Percentiles rank a stretch among this genome's conserved stretches.
phyloP scores from a whole-genome alignment of 2,888 invertebrate genomes.

The Caenorhabditis sp. region DNA sequence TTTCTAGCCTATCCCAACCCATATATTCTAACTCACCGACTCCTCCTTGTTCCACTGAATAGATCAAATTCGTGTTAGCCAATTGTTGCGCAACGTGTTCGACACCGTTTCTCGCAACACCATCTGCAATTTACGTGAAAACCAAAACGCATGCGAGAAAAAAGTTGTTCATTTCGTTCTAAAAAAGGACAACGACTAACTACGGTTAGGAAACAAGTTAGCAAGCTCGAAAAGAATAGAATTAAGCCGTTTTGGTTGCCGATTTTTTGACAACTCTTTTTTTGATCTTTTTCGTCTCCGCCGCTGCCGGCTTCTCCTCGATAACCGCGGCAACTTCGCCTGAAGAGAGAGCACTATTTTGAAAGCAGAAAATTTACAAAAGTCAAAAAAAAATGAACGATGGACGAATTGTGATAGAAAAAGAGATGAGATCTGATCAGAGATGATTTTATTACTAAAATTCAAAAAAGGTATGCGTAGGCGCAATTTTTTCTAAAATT shows the following conservation, averaged over 20 bases:
- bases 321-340: not conserved
- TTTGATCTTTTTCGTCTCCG: not conserved
- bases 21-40: conserved; percentile 44
- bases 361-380: not conserved
- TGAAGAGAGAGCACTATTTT: not conserved
- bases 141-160: not conserved
- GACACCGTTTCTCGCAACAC: not conserved
- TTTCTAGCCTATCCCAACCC: no score
- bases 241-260: not conserved
- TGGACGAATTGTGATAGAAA: no score
- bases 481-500: no score
- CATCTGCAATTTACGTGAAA: not conserved
- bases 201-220: not conserved
- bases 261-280: conserved; percentile 3
- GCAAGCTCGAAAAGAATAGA: not conserved
- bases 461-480: no score
- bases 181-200: not conserved
- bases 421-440: no score
- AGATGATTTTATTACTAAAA: no score
- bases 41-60: conserved; percentile 40
- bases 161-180: not conserved
- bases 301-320: not conserved
- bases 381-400: not conserved
- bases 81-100: not conserved
- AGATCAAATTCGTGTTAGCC: conserved; percentile 30